phyloP scores from a whole-genome alignment of 2,797 vertebrate genomes.

The Pseudomugil tenellus region DNA sequence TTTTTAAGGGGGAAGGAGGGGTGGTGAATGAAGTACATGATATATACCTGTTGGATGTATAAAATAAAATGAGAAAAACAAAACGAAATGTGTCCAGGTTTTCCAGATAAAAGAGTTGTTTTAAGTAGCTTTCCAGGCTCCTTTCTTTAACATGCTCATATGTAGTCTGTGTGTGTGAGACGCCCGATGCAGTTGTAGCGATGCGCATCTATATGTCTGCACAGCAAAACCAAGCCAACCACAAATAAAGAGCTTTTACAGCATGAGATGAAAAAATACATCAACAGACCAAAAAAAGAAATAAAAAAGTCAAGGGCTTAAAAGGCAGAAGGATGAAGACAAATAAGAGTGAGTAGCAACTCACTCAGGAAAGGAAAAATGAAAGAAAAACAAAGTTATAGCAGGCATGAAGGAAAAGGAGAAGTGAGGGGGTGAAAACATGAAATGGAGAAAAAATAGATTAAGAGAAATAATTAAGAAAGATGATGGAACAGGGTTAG shows the following conservation, averaged over 20 bases:
- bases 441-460: constrained; percentile 47
- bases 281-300: background rate
- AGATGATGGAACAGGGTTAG: constrained; percentile 50
- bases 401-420: constrained; percentile 6
- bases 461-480: constrained; percentile 66
- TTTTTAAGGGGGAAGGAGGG: too few species aligned
- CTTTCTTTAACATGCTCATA: background rate
- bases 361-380: constrained; percentile 7
- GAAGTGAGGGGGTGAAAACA: constrained; percentile 31
- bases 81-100: too few species aligned
- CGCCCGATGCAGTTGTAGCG: constrained; percentile 18
- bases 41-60: too few species aligned
- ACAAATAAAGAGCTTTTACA: constrained; percentile 53
- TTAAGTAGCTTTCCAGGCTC: background rate
- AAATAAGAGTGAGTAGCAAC: constrained; percentile 3
- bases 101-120: too few species aligned
- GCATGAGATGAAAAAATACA: constrained; percentile 16
- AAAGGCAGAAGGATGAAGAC: constrained; percentile 14
- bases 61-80: too few species aligned
- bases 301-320: too few species aligned
- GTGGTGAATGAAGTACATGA: too few species aligned
- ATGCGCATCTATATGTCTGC: constrained; percentile 28
- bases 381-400: constrained; percentile 23
- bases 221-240: constrained; percentile 27
- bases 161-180: background rate